Conservation (phyloP, 2,113 vertebrate species). For the Alligator mississippiensis region DNA sequence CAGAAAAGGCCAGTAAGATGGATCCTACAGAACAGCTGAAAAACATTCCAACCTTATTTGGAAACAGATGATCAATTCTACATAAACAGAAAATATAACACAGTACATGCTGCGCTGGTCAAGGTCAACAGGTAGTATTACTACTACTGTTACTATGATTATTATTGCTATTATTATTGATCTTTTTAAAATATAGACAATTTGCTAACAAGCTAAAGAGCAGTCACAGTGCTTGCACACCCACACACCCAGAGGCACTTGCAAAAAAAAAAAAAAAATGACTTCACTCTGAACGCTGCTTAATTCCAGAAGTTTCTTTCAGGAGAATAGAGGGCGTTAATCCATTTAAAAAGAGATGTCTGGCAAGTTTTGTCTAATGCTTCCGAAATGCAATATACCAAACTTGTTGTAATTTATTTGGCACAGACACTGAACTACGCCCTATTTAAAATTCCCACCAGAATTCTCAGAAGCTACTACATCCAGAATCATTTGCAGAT, state of each 20-base stretch:
- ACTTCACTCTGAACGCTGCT: not conserved
- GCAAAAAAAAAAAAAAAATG: not conserved
- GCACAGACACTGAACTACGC: not conserved
- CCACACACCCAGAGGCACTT: not conserved
- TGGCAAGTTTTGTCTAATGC: not conserved
- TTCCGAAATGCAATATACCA: not conserved
- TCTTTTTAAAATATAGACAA: not conserved
- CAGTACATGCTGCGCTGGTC: not conserved
- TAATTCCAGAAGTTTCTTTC: not conserved
- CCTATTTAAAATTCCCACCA: not conserved
- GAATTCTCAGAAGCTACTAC: not conserved
- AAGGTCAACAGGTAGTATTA: not conserved
- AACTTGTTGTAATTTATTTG: not conserved
- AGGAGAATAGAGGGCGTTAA: not conserved
- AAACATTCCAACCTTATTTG: not conserved
- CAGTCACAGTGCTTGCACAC: accelerated
- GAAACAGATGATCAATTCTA: not conserved
- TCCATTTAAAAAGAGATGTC: not conserved
- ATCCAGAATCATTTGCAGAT: conserved; percentile 13
- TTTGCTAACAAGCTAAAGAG: not conserved
- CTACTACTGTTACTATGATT: no score
- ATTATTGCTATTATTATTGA: not conserved
- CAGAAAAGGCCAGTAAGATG: not conserved
- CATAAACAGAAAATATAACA: not conserved
- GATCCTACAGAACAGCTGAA: not conserved